These are phyloP conservation scores for Drosophila neocordata DNA, from an alignment of 1,140 invertebrate genomes.

Conservation along the genomic window DNA sequence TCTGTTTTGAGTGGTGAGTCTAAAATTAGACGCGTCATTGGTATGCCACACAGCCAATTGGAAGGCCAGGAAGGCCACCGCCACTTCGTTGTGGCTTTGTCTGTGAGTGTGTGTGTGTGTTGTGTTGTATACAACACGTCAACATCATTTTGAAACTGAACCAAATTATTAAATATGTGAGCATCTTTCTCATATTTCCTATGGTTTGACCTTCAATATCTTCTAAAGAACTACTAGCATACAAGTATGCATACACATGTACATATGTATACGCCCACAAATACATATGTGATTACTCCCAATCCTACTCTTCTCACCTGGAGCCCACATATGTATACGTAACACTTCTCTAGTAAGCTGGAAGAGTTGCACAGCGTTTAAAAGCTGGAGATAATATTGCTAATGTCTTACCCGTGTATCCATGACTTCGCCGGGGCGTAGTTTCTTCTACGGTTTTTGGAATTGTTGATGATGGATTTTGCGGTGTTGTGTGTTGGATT, in stretches of 20 bases:
- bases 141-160: slow-evolving; percentile 12
- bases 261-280: not conserved
- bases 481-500: slow-evolving; percentile 66
- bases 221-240: no score
- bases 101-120: no score
- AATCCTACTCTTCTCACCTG: not conserved
- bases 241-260: not conserved
- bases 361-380: slow-evolving; percentile 4
- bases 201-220: not conserved
- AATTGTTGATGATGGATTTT: slow-evolving; percentile 40
- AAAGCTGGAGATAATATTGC: not conserved
- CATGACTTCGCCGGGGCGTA: slow-evolving; percentile 96
- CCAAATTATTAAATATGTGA: slow-evolving; percentile 15
- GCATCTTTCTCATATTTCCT: slow-evolving; percentile 10
- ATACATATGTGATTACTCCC: not conserved
- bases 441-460: slow-evolving; percentile 88
- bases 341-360: not conserved
- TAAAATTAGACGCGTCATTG: slow-evolving; percentile 20
- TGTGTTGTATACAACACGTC: not conserved
- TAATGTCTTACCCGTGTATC: slow-evolving; percentile 94
- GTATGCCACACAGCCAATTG: slow-evolving; percentile 5
- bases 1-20: slow-evolving; percentile 1
- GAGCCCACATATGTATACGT: not conserved
- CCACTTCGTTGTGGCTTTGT: not conserved
- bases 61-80: slow-evolving; percentile 10